Evolutionary conservation across 1,140 invertebrate species (phyloP).

Genomic region (Heliconius nattereri): DNA sequence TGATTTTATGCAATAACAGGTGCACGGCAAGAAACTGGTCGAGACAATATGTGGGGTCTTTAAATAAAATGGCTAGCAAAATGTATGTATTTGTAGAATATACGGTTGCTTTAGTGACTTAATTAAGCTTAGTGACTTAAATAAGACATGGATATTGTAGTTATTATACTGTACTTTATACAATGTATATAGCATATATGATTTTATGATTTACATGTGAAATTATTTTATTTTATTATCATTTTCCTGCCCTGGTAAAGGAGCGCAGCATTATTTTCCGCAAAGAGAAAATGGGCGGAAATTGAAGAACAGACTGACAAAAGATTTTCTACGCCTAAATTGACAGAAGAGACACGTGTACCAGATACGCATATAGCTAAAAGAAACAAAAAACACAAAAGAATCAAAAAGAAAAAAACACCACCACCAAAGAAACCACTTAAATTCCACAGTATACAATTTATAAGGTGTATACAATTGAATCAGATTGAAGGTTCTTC

Average conservation of each 20-base stretch:
- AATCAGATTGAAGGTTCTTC: slow-evolving; percentile 4
- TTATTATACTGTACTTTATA: neutral
- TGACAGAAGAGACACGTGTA: too few relatives aligned
- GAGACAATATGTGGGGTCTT: slow-evolving; percentile 27
- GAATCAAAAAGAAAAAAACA: neutral
- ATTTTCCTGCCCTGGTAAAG: too few relatives aligned
- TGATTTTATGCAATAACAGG: slow-evolving; percentile 30
- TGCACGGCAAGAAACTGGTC: slow-evolving; percentile 24
- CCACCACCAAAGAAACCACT: neutral
- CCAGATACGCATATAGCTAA: too few relatives aligned
- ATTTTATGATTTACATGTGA: too few relatives aligned
- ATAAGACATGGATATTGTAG: neutral
- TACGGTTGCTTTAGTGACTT: slow-evolving; percentile 16
- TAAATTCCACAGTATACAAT: neutral
- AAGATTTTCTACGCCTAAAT: too few relatives aligned
- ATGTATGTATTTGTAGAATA: neutral
- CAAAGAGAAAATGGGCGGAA: too few relatives aligned
- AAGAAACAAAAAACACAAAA: neutral
- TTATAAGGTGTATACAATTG: neutral
- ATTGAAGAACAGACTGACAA: too few relatives aligned
- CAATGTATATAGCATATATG: neutral
- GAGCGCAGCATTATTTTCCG: too few relatives aligned
- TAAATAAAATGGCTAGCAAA: slow-evolving; percentile 5
- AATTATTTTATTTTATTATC: too few relatives aligned
- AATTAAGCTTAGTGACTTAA: neutral